Base-by-base conservation (phyloP, 2,797 vertebrate species). In the Arnoldichthys spilopterus region DNA sequence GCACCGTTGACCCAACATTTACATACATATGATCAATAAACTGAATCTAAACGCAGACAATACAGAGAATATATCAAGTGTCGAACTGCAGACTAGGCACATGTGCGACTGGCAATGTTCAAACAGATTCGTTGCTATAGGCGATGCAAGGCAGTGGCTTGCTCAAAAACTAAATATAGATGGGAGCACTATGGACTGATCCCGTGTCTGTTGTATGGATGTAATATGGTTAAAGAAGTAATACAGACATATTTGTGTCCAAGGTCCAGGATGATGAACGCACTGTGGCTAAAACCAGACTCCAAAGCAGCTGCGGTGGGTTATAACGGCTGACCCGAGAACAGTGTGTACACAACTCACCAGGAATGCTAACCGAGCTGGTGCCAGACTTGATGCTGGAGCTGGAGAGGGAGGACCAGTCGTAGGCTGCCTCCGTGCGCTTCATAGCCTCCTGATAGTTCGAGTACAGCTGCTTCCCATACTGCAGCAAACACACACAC, bases 391-490 rank as follows among this genome's bases (percentile, higher is more conserved):
- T 95, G 88, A 98, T 98, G 88, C 97, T 99, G 85, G 98, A 94
- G 83, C 96, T 98, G 61, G 98, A 99, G 62, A 99, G 92, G 40
- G 97, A 99, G 30, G 97, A 98, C 98, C 98, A 99, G 64, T 99
- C 98, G 64, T 96, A 98, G 0, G 97, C 96, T 0, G 97, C 95
- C 87, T 99, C 98, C 4, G 97, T 97, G 82, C 96, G 96, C 91
- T 97, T 99, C 94, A 98, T 20, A 34, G 98, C 97, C 87, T 99
- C 98, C 89, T 99, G 98, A 90, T 99, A 99, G 91, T 98, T 99
- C 77, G 93, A 81, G 72, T 98, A 99, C 0, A 99, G 92, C 47
- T 98, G 97, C 86, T 97, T 99, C 79, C 97, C 97, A 15, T 99
- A 99, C 98, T 99, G 86, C 56, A 91, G 81, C 56, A 82, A 26